A percentile compares a stretch with the other conserved stretches of the same genome.
Conservation (phyloP, 30 jellyfish, hydroid and myxozoan species). For the Aurelia sp. region DNA sequence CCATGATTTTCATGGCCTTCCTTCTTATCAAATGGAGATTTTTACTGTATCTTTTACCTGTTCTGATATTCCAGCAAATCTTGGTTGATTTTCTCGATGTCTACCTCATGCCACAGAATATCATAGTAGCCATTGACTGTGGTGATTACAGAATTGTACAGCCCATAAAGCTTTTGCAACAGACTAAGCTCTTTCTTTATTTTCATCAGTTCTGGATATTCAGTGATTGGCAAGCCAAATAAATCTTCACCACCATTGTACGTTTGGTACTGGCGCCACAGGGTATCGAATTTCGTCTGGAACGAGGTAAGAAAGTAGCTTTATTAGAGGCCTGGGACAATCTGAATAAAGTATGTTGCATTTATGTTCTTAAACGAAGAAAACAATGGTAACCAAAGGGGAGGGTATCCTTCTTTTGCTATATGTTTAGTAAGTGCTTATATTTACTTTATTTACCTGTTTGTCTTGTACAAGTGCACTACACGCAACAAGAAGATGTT, state of each 20-base stretch:
- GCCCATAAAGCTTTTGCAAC: slow-evolving; percentile 95
- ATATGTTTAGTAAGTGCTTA: too few species aligned
- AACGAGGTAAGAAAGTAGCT: not conserved
- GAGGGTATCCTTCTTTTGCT: too few species aligned
- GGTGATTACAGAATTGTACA: slow-evolving; percentile 92
- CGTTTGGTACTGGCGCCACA: slow-evolving; percentile 93
- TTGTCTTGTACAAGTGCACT: too few species aligned
- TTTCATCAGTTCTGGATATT: slow-evolving; percentile 80
- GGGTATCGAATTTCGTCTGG: slow-evolving; percentile 91
- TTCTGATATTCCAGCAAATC: slow-evolving; percentile 90
- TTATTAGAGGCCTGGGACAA: too few species aligned
- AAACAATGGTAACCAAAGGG: too few species aligned
- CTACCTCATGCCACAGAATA: slow-evolving; percentile 97
- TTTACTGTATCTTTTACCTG: slow-evolving; percentile 42
- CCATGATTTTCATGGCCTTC: too few species aligned
- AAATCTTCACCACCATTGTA: slow-evolving; percentile 98
- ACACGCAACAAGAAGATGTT: too few species aligned
- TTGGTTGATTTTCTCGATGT: slow-evolving; percentile 91
- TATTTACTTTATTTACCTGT: too few species aligned
- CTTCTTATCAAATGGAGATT: too few species aligned
- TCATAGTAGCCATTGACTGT: slow-evolving; percentile 95
- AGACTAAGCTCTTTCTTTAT: slow-evolving; percentile 90
- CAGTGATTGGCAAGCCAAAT: slow-evolving; percentile 95
- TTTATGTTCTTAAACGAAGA: too few species aligned
- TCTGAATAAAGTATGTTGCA: too few species aligned